Conservation (phyloP, 2,888 invertebrate species). For the Ellobium chinense region DNA sequence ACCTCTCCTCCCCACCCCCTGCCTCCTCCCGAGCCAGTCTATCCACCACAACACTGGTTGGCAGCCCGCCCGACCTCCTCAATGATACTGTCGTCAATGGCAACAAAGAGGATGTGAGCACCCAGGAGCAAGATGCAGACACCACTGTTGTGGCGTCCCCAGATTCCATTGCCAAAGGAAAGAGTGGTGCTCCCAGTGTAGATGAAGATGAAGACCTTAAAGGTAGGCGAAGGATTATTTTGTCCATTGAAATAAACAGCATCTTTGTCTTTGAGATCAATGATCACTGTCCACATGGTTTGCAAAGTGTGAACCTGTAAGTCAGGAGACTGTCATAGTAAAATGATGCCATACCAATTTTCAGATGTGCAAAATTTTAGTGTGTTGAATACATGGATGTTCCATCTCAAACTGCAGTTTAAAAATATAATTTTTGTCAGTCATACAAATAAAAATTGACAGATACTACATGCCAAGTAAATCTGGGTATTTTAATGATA, state of each 20-base stretch:
- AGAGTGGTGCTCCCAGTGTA: neutral
- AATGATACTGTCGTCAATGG: slow-evolving; percentile 10
- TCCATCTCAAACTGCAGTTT: too few relatives aligned
- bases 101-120: neutral
- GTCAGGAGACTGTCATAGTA: too few relatives aligned
- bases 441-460: too few relatives aligned
- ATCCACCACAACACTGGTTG: slow-evolving; percentile 8
- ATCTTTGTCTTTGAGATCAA: neutral
- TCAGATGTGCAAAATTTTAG: too few relatives aligned
- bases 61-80: slow-evolving; percentile 31
- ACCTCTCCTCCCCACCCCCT: slow-evolving; percentile 5
- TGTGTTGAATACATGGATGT: too few relatives aligned
- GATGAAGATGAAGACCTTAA: slow-evolving; percentile 31
- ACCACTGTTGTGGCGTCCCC: neutral
- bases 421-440: too few relatives aligned
- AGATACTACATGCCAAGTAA: too few relatives aligned
- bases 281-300: too few relatives aligned
- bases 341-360: too few relatives aligned
- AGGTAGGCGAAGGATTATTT: neutral
- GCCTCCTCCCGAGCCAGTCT: neutral
- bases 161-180: neutral
- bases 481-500: too few relatives aligned
- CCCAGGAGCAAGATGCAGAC: slow-evolving; percentile 3
- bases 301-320: too few relatives aligned
- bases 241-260: too few relatives aligned